A percentile compares a stretch with the other conserved stretches of the same genome.
Evolutionary conservation across 2,797 vertebrate genomes (phyloP).

Genomic region (Myotis pilosus): DNA sequence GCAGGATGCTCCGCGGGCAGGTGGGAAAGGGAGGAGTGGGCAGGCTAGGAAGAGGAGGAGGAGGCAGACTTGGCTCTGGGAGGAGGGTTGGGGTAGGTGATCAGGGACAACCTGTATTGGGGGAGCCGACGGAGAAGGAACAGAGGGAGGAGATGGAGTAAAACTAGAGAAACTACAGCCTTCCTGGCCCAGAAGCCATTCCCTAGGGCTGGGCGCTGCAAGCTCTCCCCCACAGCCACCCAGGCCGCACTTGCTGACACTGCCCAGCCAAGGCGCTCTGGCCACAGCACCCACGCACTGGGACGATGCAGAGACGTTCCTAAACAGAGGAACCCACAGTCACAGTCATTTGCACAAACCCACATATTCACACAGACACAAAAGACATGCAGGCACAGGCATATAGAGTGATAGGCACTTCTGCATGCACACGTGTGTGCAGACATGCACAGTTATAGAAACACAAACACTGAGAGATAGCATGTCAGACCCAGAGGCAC

Average conservation of each 20-base stretch:
- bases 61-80: conserved; percentile 53
- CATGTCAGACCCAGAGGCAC: conserved; percentile 33
- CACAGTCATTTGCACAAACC: conserved; percentile 44
- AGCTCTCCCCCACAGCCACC: conserved; percentile 35
- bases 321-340: conserved; percentile 42
- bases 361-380: conserved; percentile 42
- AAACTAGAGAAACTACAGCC: conserved; percentile 62
- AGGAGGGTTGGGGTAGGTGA: conserved; percentile 26
- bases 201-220: conserved; percentile 46
- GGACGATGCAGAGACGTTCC: conserved; percentile 41
- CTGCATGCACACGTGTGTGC: conserved; percentile 51
- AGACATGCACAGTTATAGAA: conserved; percentile 52
- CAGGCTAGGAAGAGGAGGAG: conserved; percentile 64
- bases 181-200: conserved; percentile 70
- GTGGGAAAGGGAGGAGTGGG: conserved; percentile 61
- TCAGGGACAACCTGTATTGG: conserved; percentile 58
- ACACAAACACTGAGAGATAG: neutral
- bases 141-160: conserved; percentile 61
- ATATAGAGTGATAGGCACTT: neutral
- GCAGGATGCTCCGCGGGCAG: conserved; percentile 73
- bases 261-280: conserved; percentile 61
- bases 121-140: conserved; percentile 71
- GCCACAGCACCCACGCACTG: conserved; percentile 39
- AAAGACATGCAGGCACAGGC: conserved; percentile 60
- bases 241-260: conserved; percentile 39